Evolutionary conservation across 2,888 invertebrate genomes (phyloP).

Genomic region (Eupithecia dodoneata): DNA sequence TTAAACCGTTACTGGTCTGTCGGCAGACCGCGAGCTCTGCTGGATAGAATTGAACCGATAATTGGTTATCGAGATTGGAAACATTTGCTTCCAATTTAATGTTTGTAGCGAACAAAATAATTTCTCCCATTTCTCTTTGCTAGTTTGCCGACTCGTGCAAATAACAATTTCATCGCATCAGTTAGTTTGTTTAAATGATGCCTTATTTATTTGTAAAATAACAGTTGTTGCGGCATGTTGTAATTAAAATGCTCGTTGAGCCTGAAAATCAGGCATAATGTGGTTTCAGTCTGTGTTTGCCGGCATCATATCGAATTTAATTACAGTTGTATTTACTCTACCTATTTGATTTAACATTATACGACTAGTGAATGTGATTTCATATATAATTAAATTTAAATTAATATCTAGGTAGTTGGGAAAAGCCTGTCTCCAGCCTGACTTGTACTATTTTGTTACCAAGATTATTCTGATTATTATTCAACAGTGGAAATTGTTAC

Average conservation of each 20-base stretch:
- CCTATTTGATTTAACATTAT: slow-evolving; percentile 19
- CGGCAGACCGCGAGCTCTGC: slow-evolving; percentile 42
- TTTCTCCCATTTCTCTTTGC: slow-evolving; percentile 13
- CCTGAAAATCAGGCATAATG: slow-evolving; percentile 45
- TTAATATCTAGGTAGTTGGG: background rate
- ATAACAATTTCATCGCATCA: slow-evolving; percentile 51
- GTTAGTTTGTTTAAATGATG: slow-evolving; percentile 53
- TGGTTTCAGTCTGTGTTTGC: slow-evolving; percentile 45
- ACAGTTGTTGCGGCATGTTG: slow-evolving; percentile 54
- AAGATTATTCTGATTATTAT: no score
- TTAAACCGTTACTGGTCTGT: slow-evolving; percentile 53
- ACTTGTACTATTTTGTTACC: no score
- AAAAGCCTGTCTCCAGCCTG: no score
- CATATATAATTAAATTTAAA: background rate
- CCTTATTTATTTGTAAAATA: slow-evolving; percentile 52
- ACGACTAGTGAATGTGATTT: background rate
- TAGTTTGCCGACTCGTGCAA: slow-evolving; percentile 41
- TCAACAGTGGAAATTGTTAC: no score
- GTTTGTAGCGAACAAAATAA: slow-evolving; percentile 46
- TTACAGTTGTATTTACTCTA: slow-evolving; percentile 45
- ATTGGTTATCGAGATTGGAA: slow-evolving; percentile 69
- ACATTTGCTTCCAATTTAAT: slow-evolving; percentile 67
- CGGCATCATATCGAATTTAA: slow-evolving; percentile 47
- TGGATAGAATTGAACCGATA: slow-evolving; percentile 54
- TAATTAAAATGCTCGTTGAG: slow-evolving; percentile 66